phyloP scores from a whole-genome alignment of 2,113 vertebrate species.

The Furnarius figulus region DNA sequence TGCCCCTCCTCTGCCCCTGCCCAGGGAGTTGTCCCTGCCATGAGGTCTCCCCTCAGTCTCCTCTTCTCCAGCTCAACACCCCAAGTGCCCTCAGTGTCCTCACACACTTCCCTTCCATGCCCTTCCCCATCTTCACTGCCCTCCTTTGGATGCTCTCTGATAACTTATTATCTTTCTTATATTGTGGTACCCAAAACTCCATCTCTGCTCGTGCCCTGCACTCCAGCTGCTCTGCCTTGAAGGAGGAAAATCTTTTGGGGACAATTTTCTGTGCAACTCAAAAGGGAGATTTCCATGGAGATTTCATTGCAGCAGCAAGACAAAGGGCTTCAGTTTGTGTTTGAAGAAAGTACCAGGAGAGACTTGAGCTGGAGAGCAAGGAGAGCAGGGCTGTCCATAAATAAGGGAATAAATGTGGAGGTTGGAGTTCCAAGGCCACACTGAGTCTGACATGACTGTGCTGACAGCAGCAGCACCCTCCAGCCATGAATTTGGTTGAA shows the following conservation, averaged over 20 bases:
- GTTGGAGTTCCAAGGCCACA: not conserved
- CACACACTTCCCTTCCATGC: not conserved
- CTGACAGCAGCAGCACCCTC: not conserved
- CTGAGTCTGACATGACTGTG: not conserved
- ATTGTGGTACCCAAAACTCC: not conserved
- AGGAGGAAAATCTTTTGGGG: not conserved
- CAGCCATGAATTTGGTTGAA: not conserved
- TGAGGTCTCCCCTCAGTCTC: not conserved
- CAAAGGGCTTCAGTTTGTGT: not conserved
- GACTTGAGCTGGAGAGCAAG: not conserved
- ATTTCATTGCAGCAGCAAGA: not conserved
- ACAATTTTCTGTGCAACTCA: not conserved
- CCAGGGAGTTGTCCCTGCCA: not conserved
- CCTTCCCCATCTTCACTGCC: not conserved
- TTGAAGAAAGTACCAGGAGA: not conserved
- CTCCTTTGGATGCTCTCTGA: not conserved
- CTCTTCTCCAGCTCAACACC: not conserved
- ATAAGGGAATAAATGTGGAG: not conserved
- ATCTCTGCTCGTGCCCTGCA: not conserved
- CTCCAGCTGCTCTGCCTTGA: not conserved
- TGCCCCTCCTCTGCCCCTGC: not conserved
- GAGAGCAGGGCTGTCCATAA: not conserved
- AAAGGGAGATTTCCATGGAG: not conserved
- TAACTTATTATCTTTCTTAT: not conserved
- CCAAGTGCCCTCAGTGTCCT: not conserved